Conservation (phyloP, 2,888 invertebrate species). For the Coleophora flavipennella region DNA sequence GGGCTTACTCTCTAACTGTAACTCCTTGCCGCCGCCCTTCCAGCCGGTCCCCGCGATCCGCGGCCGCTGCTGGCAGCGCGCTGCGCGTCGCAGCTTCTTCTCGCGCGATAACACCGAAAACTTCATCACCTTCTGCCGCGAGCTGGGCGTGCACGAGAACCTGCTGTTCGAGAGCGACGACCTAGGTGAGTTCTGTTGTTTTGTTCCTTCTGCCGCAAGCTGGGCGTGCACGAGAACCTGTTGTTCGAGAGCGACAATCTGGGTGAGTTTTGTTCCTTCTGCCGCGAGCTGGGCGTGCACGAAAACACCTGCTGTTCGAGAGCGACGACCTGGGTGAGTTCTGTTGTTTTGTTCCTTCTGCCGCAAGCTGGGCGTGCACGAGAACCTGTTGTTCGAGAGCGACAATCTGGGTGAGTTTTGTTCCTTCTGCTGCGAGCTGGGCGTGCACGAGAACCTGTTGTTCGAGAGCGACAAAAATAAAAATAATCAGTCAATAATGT, state of each 20-base stretch:
- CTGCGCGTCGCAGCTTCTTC: constrained; percentile 88
- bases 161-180: constrained; percentile 92
- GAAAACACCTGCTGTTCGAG: constrained; percentile 10
- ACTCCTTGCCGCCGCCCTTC: neutral
- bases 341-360: no score
- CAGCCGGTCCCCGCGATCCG: constrained; percentile 81
- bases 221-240: constrained; percentile 89
- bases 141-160: constrained; percentile 89
- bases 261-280: constrained; percentile 59
- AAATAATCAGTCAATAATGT: no score
- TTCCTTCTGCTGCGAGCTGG: no score
- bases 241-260: constrained; percentile 92
- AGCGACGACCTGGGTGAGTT: constrained; percentile 26
- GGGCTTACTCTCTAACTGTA: no score
- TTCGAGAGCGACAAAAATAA: no score
- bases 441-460: no score
- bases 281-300: no score
- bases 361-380: no score
- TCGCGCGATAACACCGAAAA: constrained; percentile 92
- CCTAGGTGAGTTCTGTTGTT: constrained; percentile 71
- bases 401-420: no score
- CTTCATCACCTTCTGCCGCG: constrained; percentile 88
- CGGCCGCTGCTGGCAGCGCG: constrained; percentile 87
- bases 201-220: constrained; percentile 72
- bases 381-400: constrained; percentile 30